Evolutionary conservation across 2,888 invertebrate species (phyloP).

Genomic region (Platycnemis pennipes): DNA sequence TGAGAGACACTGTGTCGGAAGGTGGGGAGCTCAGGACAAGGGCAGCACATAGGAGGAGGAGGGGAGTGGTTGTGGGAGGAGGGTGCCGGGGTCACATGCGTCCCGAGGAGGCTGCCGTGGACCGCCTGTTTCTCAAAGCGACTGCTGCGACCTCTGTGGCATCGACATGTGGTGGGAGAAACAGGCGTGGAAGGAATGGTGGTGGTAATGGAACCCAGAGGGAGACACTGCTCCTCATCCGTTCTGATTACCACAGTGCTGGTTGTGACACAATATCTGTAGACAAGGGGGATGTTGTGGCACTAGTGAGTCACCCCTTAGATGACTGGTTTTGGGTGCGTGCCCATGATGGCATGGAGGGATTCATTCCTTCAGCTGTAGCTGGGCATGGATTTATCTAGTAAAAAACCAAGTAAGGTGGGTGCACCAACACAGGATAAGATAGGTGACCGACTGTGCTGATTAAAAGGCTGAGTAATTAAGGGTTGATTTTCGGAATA

Average conservation of each 20-base stretch:
- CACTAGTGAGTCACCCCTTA: slow-evolving; percentile 82
- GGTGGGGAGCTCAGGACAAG: slow-evolving; percentile 78
- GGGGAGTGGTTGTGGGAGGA: slow-evolving; percentile 70
- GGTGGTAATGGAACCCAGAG: slow-evolving; percentile 79
- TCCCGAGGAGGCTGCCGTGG: slow-evolving; percentile 80
- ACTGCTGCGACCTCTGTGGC: slow-evolving; percentile 80
- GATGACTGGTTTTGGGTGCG: slow-evolving; percentile 90
- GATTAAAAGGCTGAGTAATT: slow-evolving; percentile 31
- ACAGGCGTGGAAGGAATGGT: slow-evolving; percentile 72
- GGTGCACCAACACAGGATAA: background rate
- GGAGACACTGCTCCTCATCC: slow-evolving; percentile 86
- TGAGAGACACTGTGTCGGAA: slow-evolving; percentile 85
- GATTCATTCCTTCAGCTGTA: slow-evolving; percentile 88
- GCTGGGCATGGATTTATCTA: slow-evolving; percentile 90
- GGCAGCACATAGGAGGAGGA: slow-evolving; percentile 75
- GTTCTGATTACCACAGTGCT: slow-evolving; percentile 84
- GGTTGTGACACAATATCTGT: slow-evolving; percentile 84
- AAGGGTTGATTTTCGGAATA: background rate
- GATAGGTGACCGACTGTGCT: no score
- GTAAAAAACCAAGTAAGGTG: background rate
- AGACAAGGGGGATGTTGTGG: slow-evolving; percentile 88
- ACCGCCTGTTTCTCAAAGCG: slow-evolving; percentile 85
- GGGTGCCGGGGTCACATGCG: slow-evolving; percentile 77
- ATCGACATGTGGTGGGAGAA: slow-evolving; percentile 70
- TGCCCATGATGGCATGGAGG: slow-evolving; percentile 86